These are phyloP conservation scores for Prolemur simus DNA, from an alignment of 2,113 vertebrate genomes.

Conservation along the genomic window DNA sequence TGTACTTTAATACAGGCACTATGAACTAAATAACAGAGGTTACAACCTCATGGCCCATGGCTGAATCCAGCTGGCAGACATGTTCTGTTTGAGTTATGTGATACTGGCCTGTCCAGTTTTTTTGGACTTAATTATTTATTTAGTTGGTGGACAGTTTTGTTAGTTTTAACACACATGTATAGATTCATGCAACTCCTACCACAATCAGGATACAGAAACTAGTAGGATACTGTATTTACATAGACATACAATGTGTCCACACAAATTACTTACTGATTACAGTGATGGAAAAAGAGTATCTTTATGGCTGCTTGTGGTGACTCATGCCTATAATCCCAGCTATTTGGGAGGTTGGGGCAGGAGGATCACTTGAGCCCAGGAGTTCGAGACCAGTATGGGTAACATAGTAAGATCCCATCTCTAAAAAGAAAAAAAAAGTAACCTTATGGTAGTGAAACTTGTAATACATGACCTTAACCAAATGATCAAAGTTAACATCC, in stretches of 20 bases:
- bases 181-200: neutral
- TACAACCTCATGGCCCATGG: neutral
- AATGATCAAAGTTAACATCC: neutral
- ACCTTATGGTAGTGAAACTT: neutral
- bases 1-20: conserved; percentile 31
- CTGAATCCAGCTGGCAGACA: conserved; percentile 3
- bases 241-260: neutral
- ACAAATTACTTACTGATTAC: neutral
- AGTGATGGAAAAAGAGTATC: neutral
- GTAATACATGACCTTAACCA: neutral
- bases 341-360: too few species aligned
- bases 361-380: too few species aligned
- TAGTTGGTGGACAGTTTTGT: neutral
- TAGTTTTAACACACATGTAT: neutral
- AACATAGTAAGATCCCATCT: too few species aligned
- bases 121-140: neutral
- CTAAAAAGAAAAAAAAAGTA: neutral
- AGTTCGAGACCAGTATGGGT: too few species aligned
- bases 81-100: neutral
- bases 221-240: neutral
- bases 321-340: too few species aligned
- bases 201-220: neutral
- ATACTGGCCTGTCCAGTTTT: neutral
- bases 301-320: neutral
- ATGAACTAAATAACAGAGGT: conserved; percentile 10